These are phyloP conservation scores for Drosophila mercatorum DNA, from an alignment of 2,888 invertebrate genomes.

Conservation along the genomic window DNA sequence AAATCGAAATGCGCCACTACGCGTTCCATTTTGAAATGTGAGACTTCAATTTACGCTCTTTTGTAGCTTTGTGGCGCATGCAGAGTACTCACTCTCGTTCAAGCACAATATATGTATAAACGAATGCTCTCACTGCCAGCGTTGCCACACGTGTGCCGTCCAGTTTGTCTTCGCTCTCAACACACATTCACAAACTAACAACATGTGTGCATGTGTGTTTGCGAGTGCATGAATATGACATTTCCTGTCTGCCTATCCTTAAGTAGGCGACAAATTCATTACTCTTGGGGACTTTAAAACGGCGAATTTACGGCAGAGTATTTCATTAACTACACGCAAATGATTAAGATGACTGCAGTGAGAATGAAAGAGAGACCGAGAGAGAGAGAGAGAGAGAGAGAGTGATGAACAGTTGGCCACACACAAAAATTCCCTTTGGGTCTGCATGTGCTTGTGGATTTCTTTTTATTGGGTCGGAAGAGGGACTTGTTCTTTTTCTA, in stretches of 20 bases:
- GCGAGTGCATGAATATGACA: slow-evolving; percentile 6
- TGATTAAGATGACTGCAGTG: slow-evolving; percentile 8
- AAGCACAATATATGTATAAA: slow-evolving; percentile 13
- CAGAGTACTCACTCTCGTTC: slow-evolving; percentile 33
- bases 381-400: slow-evolving; percentile 18
- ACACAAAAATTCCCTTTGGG: slow-evolving; percentile 15
- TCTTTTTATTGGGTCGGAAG: slow-evolving; percentile 20
- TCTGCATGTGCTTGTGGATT: slow-evolving; percentile 28
- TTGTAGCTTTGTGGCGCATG: slow-evolving; percentile 53
- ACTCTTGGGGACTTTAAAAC: slow-evolving; percentile 16
- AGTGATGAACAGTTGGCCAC: slow-evolving; percentile 23
- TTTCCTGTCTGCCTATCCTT: slow-evolving; percentile 35
- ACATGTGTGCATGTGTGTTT: not conserved
- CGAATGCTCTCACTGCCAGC: slow-evolving; percentile 43
- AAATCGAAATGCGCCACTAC: slow-evolving; percentile 46
- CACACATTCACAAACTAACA: not conserved
- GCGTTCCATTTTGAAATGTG: slow-evolving; percentile 27
- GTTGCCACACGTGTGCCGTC: slow-evolving; percentile 50
- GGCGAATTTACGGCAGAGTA: slow-evolving; percentile 17
- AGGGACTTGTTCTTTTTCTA: slow-evolving; percentile 14
- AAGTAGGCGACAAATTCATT: slow-evolving; percentile 25
- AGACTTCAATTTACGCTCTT: slow-evolving; percentile 39
- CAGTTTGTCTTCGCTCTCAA: slow-evolving; percentile 28
- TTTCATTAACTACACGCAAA: slow-evolving; percentile 9
- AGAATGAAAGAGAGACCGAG: not conserved